Conservation (phyloP, 2,113 vertebrate genomes). For the Myotis lucifugus region DNA sequence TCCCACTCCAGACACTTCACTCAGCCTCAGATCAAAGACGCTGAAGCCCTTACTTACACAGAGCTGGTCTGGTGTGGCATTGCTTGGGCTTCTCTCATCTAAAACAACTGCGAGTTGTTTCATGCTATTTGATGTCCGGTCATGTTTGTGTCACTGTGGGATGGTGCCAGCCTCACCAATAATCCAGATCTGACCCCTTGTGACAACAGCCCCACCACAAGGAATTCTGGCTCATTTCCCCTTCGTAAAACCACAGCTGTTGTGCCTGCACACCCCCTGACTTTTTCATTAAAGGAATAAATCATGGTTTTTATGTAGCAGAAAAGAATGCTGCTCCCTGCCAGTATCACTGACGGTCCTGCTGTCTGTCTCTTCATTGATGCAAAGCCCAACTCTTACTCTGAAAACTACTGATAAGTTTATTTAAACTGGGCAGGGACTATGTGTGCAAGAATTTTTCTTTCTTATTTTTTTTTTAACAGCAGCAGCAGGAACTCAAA, state of each 20-base stretch:
- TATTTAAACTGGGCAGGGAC: neutral
- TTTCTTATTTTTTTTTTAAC: neutral
- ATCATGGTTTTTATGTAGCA: conserved; percentile 24
- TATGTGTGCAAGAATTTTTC: neutral
- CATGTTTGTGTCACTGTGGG: neutral
- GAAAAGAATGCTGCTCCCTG: neutral
- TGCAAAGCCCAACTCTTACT: neutral
- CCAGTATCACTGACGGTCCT: neutral
- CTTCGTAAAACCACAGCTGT: conserved; percentile 48
- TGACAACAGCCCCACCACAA: neutral
- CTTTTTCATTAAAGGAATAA: conserved; percentile 61
- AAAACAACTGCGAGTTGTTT: neutral
- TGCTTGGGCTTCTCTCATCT: neutral
- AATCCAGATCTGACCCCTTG: conserved; percentile 29
- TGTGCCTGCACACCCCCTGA: neutral
- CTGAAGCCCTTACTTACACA: neutral
- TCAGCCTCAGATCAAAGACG: conserved; percentile 7
- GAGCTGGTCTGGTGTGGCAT: neutral
- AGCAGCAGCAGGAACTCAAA: conserved; percentile 25
- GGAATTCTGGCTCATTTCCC: conserved; percentile 41
- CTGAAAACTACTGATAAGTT: neutral
- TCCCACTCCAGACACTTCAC: neutral
- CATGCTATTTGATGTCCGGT: neutral
- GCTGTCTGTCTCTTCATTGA: conserved; percentile 21
- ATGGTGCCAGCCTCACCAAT: neutral